A percentile compares a stretch with the other conserved stretches of the same genome.
Conservation (phyloP, 2,113 vertebrate species). For the Tetraodon nigroviridis region DNA sequence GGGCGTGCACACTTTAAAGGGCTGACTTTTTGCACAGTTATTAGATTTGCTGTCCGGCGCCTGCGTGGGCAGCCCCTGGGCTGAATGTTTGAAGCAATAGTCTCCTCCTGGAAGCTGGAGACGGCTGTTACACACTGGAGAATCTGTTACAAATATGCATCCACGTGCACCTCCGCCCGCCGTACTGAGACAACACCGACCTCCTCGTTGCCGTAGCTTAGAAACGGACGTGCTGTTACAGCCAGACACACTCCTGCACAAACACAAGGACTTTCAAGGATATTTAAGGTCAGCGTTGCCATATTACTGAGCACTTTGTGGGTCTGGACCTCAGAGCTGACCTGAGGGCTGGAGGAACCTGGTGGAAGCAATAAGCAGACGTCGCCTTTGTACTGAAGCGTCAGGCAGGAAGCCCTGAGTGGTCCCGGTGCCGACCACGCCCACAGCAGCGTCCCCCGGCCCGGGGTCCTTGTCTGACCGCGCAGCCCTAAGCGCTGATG, state of each 20-base stretch:
- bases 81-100: slow-evolving; percentile 61
- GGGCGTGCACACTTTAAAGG: slow-evolving; percentile 56
- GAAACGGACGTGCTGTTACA: slow-evolving; percentile 54
- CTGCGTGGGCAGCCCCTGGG: slow-evolving; percentile 32
- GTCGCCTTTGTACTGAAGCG: too few relatives aligned
- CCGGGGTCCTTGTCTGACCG: too few relatives aligned
- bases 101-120: slow-evolving; percentile 24
- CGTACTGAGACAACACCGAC: slow-evolving; percentile 23
- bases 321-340: too few relatives aligned
- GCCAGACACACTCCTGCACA: not conserved
- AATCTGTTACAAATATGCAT: slow-evolving; percentile 62
- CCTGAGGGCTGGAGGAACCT: too few relatives aligned
- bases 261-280: slow-evolving; percentile 18
- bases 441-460: too few relatives aligned
- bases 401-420: too few relatives aligned
- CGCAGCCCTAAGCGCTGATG: too few relatives aligned
- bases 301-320: slow-evolving; percentile 40
- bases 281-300: slow-evolving; percentile 41
- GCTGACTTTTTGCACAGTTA: slow-evolving; percentile 69
- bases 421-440: too few relatives aligned
- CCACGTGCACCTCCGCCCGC: slow-evolving; percentile 13
- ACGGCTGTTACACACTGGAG: slow-evolving; percentile 41
- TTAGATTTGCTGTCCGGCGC: slow-evolving; percentile 39
- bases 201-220: slow-evolving; percentile 22
- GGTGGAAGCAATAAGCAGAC: too few relatives aligned